Evolutionary conservation across 2,797 vertebrate genomes (phyloP).

Genomic region (Tarsius wallacei): DNA sequence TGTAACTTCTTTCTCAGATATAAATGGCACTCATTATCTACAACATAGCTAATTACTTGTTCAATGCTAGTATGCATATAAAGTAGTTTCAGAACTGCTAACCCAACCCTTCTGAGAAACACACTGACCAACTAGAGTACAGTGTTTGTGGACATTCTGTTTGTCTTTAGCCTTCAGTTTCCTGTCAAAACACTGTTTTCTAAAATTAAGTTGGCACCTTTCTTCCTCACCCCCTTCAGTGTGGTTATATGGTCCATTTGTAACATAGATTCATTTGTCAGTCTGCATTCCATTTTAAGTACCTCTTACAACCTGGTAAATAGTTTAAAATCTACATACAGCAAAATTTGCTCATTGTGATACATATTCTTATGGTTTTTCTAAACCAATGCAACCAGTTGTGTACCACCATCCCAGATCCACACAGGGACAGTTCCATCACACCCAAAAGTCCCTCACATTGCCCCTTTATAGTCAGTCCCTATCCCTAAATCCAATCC

Average conservation of each 20-base stretch:
- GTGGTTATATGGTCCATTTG: neutral
- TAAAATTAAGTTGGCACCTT: neutral
- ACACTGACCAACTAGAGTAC: neutral
- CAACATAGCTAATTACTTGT: neutral
- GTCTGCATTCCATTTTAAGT: neutral
- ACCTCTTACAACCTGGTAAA: neutral
- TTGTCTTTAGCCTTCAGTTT: neutral
- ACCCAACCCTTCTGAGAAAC: neutral
- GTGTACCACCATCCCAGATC: neutral
- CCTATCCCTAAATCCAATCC: neutral
- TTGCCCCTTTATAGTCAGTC: neutral
- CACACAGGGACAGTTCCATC: neutral
- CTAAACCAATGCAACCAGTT: neutral
- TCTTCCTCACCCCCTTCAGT: neutral
- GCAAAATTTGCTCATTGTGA: neutral
- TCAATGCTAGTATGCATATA: neutral
- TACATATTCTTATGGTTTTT: neutral
- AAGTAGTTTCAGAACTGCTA: conserved; percentile 26
- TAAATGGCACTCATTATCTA: neutral
- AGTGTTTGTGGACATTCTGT: neutral
- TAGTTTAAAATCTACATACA: neutral
- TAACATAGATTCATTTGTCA: neutral
- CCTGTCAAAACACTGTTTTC: neutral
- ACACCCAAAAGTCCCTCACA: neutral
- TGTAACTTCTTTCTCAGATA: neutral